A percentile compares a stretch with the other conserved stretches of the same genome.
Evolutionary conservation across 2,113 vertebrate genomes (phyloP).

Genomic region (Martes martes): DNA sequence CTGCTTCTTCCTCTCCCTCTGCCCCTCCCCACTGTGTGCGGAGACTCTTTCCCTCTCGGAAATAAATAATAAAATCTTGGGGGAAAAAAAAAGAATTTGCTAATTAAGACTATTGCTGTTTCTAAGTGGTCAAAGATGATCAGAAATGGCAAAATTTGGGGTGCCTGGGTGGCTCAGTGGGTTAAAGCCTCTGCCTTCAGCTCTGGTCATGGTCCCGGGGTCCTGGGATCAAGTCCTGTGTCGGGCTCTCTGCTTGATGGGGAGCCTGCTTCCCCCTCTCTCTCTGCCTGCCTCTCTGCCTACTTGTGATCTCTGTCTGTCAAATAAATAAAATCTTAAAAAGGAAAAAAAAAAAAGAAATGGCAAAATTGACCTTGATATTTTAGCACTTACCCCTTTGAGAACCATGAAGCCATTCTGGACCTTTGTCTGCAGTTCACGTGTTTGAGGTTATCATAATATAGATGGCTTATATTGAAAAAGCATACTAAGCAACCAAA

Average conservation of each 20-base stretch:
- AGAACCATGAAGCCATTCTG: neutral
- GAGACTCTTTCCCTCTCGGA: neutral
- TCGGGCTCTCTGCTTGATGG: too few relatives aligned
- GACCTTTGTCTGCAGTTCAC: neutral
- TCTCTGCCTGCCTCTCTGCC: too few relatives aligned
- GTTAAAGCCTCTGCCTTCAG: too few relatives aligned
- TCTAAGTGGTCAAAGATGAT: neutral
- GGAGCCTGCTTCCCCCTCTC: too few relatives aligned
- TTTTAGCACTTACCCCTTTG: neutral
- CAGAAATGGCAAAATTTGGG: neutral
- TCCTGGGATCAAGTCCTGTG: too few relatives aligned
- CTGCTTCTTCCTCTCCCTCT: neutral
- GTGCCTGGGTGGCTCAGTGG: too few relatives aligned
- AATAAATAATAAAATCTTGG: neutral
- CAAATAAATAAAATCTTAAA: too few relatives aligned
- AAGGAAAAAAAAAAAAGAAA: neutral
- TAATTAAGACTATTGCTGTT: neutral
- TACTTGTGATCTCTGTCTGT: too few relatives aligned
- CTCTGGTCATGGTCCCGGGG: too few relatives aligned
- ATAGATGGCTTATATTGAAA: neutral
- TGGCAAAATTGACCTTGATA: neutral
- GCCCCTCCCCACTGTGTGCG: neutral
- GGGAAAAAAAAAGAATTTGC: neutral
- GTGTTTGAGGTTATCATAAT: neutral
- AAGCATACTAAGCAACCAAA: neutral